Evolutionary conservation across 2,888 invertebrate genomes (phyloP).

Genomic region (Thereva unica): DNA sequence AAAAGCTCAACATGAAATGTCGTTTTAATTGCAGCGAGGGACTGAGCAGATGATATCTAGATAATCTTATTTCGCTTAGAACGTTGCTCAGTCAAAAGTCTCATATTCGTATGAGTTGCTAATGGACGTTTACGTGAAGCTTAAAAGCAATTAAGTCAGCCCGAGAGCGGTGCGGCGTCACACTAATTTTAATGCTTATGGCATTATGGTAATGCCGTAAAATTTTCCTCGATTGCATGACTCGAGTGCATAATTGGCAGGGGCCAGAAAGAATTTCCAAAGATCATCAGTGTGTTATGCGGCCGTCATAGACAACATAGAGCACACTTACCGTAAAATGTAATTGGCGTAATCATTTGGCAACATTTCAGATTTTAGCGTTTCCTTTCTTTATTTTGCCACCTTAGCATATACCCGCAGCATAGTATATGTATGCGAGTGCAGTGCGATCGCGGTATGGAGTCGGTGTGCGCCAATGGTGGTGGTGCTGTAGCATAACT

Average conservation of each 20-base stretch:
- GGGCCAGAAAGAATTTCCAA: conserved; percentile 30
- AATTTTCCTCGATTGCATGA: conserved; percentile 28
- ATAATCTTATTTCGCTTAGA: no score
- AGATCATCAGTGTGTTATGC: conserved; percentile 35
- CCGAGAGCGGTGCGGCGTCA: no score
- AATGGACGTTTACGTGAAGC: no score
- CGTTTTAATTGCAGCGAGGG: no score
- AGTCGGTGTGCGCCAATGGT: conserved; percentile 15
- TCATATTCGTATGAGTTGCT: no score
- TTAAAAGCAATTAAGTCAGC: no score
- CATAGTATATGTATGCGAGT: no score
- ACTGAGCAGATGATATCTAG: no score
- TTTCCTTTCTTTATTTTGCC: conserved; percentile 32
- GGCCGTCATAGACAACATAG: conserved; percentile 37
- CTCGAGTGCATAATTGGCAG: conserved; percentile 32
- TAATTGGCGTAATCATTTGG: conserved; percentile 38
- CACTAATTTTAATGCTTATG: no score
- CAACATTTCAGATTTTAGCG: conserved; percentile 19
- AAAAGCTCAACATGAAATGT: no score
- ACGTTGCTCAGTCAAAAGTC: no score
- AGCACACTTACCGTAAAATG: conserved; percentile 38
- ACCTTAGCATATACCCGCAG: conserved; percentile 16
- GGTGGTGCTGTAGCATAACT: conserved; percentile 32
- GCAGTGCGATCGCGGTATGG: no score
- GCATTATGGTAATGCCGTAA: conserved; percentile 6